These are phyloP conservation scores for Puma concolor DNA, from an alignment of 2,113 vertebrate genomes.

Conservation along the genomic window DNA sequence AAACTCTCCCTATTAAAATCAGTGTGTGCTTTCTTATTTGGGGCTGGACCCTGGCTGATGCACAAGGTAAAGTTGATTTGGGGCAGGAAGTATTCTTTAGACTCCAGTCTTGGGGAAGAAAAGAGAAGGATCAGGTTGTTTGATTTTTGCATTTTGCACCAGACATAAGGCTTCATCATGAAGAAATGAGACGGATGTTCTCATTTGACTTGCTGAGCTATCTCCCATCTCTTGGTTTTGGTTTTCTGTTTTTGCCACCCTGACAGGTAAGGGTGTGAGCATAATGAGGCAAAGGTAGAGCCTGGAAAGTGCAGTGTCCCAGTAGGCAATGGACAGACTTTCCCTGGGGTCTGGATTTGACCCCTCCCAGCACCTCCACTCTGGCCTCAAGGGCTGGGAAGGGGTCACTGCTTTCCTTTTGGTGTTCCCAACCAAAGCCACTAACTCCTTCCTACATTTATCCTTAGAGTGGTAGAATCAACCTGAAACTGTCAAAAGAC, in stretches of 20 bases:
- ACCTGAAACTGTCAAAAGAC: not conserved
- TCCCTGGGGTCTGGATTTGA: not conserved
- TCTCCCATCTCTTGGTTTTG: not conserved
- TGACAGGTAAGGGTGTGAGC: not conserved
- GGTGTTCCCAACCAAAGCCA: not conserved
- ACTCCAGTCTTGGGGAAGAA: not conserved
- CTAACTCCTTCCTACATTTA: not conserved
- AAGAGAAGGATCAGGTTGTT: not conserved
- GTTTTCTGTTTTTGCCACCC: not conserved
- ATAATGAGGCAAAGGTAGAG: accelerated
- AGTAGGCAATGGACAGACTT: not conserved
- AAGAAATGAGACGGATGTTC: not conserved
- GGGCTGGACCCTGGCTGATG: not conserved
- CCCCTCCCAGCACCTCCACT: not conserved
- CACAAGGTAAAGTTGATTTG: not conserved
- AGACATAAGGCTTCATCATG: not conserved
- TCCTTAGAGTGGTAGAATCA: not conserved
- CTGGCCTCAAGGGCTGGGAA: not conserved
- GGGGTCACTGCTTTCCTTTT: not conserved
- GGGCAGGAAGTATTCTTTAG: not conserved
- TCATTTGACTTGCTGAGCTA: not conserved
- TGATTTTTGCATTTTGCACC: not conserved
- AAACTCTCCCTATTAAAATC: not conserved
- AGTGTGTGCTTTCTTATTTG: not conserved
- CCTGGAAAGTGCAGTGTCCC: not conserved